These are phyloP conservation scores for Andinoacara biseriatus DNA, from an alignment of 2,113 vertebrate genomes.

Conservation along the genomic window DNA sequence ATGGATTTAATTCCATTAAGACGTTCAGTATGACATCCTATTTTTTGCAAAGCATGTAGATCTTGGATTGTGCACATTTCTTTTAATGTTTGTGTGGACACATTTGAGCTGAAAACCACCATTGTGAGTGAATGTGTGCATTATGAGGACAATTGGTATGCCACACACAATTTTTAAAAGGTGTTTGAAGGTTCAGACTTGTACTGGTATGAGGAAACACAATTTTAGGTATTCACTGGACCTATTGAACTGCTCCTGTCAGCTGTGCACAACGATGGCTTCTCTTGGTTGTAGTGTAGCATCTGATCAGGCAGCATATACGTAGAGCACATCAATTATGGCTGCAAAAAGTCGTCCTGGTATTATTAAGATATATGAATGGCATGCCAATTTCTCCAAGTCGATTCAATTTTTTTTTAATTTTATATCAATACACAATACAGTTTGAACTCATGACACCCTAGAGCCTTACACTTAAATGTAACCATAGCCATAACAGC, in stretches of 20 bases:
- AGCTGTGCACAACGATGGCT: not conserved
- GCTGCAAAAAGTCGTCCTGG: too few species aligned
- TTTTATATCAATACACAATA: too few species aligned
- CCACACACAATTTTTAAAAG: not conserved
- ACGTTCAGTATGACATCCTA: not conserved
- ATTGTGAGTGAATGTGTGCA: not conserved
- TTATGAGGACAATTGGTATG: too few species aligned
- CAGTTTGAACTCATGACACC: too few species aligned
- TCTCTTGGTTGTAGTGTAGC: not conserved
- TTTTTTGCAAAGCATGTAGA: not conserved
- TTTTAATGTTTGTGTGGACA: not conserved
- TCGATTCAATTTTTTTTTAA: too few species aligned
- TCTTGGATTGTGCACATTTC: not conserved
- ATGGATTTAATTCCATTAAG: slow-evolving; percentile 29
- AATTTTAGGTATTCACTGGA: not conserved
- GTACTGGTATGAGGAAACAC: not conserved
- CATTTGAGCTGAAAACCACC: not conserved
- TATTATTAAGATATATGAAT: too few species aligned
- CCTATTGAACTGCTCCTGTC: not conserved
- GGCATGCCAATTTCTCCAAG: too few species aligned
- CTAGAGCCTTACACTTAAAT: too few species aligned
- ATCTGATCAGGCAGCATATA: not conserved
- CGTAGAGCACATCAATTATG: too few species aligned
- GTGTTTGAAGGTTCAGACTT: not conserved
- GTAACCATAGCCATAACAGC: too few species aligned